Evolutionary conservation across 2,888 invertebrate genomes (phyloP).

Genomic region (Drosophila subquinaria): DNA sequence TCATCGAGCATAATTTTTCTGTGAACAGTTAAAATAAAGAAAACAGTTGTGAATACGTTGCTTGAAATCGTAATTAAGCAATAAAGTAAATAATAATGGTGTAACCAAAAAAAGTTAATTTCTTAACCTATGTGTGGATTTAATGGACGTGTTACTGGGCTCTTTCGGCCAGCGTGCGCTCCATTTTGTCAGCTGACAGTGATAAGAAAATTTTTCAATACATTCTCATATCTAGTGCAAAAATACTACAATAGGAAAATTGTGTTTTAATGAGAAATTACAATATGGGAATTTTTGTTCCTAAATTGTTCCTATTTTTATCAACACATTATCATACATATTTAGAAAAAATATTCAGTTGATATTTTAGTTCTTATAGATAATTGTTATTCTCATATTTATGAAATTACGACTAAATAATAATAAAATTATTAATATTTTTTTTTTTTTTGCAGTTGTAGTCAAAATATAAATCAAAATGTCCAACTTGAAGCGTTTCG

Average conservation of each 20-base stretch:
- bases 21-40: constrained; percentile 23
- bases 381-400: no score
- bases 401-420: no score
- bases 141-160: constrained; percentile 4
- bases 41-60: neutral
- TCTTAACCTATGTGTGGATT: constrained; percentile 12
- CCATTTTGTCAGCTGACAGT: constrained; percentile 57
- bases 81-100: neutral
- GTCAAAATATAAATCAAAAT: constrained; percentile 85
- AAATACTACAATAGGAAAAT: neutral
- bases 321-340: no score
- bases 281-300: no score
- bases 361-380: no score
- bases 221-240: constrained; percentile 20
- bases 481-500: constrained; percentile 90
- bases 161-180: constrained; percentile 40
- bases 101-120: constrained; percentile 3
- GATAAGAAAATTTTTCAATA: constrained; percentile 51
- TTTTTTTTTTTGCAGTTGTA: constrained; percentile 49
- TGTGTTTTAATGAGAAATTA: neutral
- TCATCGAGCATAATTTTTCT: constrained; percentile 26
- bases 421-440: no score
- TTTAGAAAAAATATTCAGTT: no score
- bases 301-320: neutral
- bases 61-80: constrained; percentile 8